Evolutionary conservation across 2,888 invertebrate species (phyloP).

Genomic region (Chymomyza amoena): DNA sequence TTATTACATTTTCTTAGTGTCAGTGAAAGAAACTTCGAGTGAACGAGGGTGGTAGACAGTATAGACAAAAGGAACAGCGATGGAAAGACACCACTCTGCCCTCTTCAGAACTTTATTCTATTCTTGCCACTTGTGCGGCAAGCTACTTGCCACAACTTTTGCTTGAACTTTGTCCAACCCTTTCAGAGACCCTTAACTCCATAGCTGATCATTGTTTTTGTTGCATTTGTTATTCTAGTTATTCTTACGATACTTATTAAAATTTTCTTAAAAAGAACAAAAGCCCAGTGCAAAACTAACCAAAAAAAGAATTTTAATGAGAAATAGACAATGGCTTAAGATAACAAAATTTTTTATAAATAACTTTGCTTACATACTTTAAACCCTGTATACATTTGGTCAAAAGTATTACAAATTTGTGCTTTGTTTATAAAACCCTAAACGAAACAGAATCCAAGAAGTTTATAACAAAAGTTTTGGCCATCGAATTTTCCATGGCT

Average conservation of each 20-base stretch:
- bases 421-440: too few relatives aligned
- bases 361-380: not conserved
- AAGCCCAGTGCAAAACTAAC: not conserved
- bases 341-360: not conserved
- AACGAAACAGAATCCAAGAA: too few relatives aligned
- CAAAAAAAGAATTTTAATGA: not conserved
- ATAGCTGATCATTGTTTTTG: not conserved
- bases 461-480: too few relatives aligned
- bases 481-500: too few relatives aligned
- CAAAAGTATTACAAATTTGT: too few relatives aligned
- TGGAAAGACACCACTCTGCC: not conserved
- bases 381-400: too few relatives aligned
- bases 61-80: not conserved
- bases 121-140: slow-evolving; percentile 51
- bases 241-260: not conserved
- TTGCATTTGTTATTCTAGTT: not conserved
- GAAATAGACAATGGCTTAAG: not conserved
- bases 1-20: slow-evolving; percentile 57
- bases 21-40: not conserved
- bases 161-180: slow-evolving; percentile 29
- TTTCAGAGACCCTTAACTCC: slow-evolving; percentile 7
- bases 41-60: slow-evolving; percentile 3
- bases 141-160: slow-evolving; percentile 42
- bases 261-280: not conserved
- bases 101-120: slow-evolving; percentile 22